Percentiles rank a stretch among this genome's conserved stretches.
phyloP scores from a whole-genome alignment of 2,113 vertebrate genomes.

The Motacilla alba region DNA sequence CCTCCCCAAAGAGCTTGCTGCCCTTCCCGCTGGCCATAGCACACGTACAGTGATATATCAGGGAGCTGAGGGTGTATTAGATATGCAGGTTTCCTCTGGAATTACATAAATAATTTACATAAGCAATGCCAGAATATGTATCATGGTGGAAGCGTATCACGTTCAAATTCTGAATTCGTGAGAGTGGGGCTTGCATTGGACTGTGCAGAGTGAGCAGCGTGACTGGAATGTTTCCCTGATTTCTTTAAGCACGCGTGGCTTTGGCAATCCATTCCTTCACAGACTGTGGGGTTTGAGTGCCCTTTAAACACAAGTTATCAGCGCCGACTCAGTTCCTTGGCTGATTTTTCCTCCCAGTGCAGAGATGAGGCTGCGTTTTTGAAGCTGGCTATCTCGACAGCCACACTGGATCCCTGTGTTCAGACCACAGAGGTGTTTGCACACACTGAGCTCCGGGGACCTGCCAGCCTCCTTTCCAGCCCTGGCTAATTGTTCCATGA shows the following conservation, averaged over 20 bases:
- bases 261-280: not conserved
- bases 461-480: not conserved
- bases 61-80: not conserved
- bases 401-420: not conserved
- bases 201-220: not conserved
- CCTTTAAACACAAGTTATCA: not conserved
- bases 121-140: not conserved
- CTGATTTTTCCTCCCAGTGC: not conserved
- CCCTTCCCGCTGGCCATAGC: not conserved
- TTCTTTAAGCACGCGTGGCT: not conserved
- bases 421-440: not conserved
- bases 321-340: not conserved
- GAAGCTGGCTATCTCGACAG: rapidly evolving
- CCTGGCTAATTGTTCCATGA: constrained; percentile 37
- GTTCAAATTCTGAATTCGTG: not conserved
- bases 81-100: not conserved
- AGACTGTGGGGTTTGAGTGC: no score
- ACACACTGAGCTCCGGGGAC: not conserved
- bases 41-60: not conserved
- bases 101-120: not conserved
- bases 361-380: not conserved
- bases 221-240: not conserved
- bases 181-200: rapidly evolving
- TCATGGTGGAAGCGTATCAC: not conserved
- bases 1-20: not conserved